Percentiles rank a stretch among this genome's conserved stretches.
These are phyloP conservation scores for Myotis vivesi DNA, from an alignment of 2,797 vertebrate genomes.

Conservation along the genomic window DNA sequence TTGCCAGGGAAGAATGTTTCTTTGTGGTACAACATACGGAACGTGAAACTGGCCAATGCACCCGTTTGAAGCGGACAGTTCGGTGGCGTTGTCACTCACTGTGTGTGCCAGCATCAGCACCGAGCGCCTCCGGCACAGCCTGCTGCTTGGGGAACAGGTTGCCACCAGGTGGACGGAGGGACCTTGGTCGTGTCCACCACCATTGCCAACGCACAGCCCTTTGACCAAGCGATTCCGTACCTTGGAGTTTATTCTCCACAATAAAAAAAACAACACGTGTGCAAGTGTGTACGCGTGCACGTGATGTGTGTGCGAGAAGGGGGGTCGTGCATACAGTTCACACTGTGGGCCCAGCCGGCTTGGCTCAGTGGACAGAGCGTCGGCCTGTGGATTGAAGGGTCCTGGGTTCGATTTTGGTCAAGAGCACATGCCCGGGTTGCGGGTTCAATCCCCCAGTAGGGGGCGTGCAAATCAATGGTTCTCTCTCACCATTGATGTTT, in stretches of 20 bases:
- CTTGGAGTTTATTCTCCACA: not conserved
- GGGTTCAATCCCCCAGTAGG: too few species aligned
- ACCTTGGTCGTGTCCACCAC: too few species aligned
- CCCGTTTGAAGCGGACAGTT: not conserved
- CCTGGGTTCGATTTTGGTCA: too few species aligned
- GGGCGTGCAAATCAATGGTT: too few species aligned
- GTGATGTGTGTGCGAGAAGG: accelerated
- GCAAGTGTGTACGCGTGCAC: not conserved
- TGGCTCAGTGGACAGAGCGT: too few species aligned
- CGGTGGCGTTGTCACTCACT: not conserved
- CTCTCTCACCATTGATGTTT: too few species aligned
- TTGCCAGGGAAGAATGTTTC: not conserved
- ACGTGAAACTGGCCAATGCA: not conserved
- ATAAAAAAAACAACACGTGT: not conserved
- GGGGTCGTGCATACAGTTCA: not conserved
- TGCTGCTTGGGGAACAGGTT: too few species aligned
- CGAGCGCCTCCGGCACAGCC: not conserved
- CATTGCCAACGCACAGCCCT: not conserved
- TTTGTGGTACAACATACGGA: not conserved
- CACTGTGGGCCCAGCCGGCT: too few species aligned
- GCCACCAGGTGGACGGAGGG: not conserved
- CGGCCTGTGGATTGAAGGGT: too few species aligned
- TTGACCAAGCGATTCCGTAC: not conserved
- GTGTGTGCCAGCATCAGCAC: not conserved
- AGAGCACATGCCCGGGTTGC: too few species aligned